Conservation (phyloP, 2,888 invertebrate genomes). For the Druceiella hillmani region DNA sequence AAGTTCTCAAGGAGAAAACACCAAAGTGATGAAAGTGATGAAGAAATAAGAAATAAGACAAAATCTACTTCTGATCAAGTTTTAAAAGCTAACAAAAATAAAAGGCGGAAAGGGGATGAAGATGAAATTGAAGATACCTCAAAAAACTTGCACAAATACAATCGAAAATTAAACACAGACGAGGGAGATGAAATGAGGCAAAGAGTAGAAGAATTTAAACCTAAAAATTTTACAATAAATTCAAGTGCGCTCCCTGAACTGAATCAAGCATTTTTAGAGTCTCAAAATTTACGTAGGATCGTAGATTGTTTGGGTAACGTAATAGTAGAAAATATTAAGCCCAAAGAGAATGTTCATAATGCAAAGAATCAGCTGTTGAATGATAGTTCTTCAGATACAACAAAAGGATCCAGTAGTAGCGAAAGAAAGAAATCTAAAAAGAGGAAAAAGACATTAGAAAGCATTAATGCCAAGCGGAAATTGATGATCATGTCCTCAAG, state of each 20-base stretch:
- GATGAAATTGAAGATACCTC: no score
- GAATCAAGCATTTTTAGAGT: slow-evolving; percentile 28
- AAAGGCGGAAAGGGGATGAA: no score
- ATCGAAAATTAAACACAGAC: no score
- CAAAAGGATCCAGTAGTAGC: no score
- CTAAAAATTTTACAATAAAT: slow-evolving; percentile 33
- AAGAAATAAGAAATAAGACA: no score
- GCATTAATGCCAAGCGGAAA: slow-evolving; percentile 37
- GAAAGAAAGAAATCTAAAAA: slow-evolving; percentile 30
- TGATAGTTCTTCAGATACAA: slow-evolving; percentile 15
- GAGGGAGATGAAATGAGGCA: slow-evolving; percentile 27
- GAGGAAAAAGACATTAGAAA: slow-evolving; percentile 35
- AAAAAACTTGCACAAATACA: no score
- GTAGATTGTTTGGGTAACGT: slow-evolving; percentile 16
- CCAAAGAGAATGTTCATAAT: slow-evolving; percentile 22
- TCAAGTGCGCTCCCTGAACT: slow-evolving; percentile 32
- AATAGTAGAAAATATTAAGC: not conserved
- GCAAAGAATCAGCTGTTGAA: not conserved
- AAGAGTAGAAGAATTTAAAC: slow-evolving; percentile 33
- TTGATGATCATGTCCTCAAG: slow-evolving; percentile 36
- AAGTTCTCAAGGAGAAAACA: no score
- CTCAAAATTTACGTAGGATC: slow-evolving; percentile 32
- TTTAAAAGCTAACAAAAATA: no score
- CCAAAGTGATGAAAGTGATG: no score
- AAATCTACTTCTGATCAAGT: no score